phyloP scores from a whole-genome alignment of 2,113 vertebrate species.

The Dinomys branickii region DNA sequence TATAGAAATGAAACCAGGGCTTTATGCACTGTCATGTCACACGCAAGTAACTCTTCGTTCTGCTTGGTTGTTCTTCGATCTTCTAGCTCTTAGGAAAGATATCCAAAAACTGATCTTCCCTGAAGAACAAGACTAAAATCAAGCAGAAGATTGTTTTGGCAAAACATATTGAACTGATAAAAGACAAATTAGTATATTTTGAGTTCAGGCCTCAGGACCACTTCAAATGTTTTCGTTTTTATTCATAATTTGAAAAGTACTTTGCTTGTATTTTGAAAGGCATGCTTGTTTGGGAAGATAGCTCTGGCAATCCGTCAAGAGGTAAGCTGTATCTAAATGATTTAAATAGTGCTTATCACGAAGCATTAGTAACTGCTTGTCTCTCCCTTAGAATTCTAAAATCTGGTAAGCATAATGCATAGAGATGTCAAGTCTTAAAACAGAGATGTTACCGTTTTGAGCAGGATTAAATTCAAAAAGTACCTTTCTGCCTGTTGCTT shows the following conservation, averaged over 20 bases:
- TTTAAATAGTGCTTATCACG: constrained; percentile 55
- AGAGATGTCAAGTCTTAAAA: constrained; percentile 43
- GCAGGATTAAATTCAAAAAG: constrained; percentile 28
- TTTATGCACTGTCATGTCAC: not conserved
- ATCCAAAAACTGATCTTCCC: constrained; percentile 58
- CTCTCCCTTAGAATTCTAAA: constrained; percentile 35
- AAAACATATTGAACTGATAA: constrained; percentile 67
- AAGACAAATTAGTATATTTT: constrained; percentile 68
- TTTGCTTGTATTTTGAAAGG: constrained; percentile 62
- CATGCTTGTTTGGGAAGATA: constrained; percentile 60
- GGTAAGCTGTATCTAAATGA: constrained; percentile 63
- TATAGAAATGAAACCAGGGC: not conserved
- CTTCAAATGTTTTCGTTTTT: constrained; percentile 70
- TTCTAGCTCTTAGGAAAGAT: constrained; percentile 48
- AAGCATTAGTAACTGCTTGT: constrained; percentile 46
- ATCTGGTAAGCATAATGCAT: constrained; percentile 30
- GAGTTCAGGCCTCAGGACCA: constrained; percentile 36
- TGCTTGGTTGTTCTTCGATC: constrained; percentile 22
- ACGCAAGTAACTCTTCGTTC: not conserved
- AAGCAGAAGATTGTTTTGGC: constrained; percentile 68
- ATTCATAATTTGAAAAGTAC: constrained; percentile 65
- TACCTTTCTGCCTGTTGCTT: not conserved
- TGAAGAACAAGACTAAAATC: constrained; percentile 67
- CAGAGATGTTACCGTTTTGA: constrained; percentile 24
- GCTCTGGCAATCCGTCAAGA: constrained; percentile 18